phyloP scores from a whole-genome alignment of 2,113 vertebrate species.

The Corydoras sp. region DNA sequence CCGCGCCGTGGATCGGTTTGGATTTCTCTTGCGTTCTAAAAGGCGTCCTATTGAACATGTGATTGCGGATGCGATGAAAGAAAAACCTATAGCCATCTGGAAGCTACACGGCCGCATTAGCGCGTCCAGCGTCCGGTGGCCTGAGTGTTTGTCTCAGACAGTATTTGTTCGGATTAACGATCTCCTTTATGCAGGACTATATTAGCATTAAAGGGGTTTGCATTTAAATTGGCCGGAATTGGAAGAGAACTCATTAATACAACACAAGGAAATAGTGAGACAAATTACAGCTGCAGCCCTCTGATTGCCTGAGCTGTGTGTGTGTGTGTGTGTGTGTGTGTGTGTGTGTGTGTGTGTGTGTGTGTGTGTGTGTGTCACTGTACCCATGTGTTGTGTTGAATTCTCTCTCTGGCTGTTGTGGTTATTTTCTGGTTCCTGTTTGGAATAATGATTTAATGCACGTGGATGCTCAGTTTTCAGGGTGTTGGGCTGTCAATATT shows the following conservation, averaged over 20 bases:
- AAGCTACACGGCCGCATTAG: too few species aligned
- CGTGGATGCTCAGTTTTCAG: too few species aligned
- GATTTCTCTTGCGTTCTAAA: background rate
- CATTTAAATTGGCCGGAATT: slow-evolving; percentile 30
- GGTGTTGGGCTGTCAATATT: too few species aligned
- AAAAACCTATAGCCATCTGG: too few species aligned
- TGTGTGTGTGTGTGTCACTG: background rate
- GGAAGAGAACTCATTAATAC: slow-evolving; percentile 38
- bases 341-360: background rate
- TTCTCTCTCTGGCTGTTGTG: too few species aligned
- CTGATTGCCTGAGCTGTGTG: slow-evolving; percentile 6
- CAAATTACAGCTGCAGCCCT: slow-evolving; percentile 29
- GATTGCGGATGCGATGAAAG: too few species aligned
- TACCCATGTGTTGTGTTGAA: too few species aligned
- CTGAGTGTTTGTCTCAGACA: too few species aligned
- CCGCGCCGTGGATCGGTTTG: background rate
- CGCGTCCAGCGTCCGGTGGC: too few species aligned
- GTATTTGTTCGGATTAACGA: slow-evolving; percentile 42
- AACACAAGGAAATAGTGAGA: slow-evolving; percentile 18
- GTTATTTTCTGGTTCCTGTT: too few species aligned
- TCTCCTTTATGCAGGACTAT: slow-evolving; percentile 42
- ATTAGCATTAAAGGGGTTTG: slow-evolving; percentile 43
- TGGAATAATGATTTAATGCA: too few species aligned
- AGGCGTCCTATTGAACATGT: too few species aligned
- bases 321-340: background rate